Conservation (phyloP, 1,140 invertebrate genomes). For the Campoletis sonorensis region DNA sequence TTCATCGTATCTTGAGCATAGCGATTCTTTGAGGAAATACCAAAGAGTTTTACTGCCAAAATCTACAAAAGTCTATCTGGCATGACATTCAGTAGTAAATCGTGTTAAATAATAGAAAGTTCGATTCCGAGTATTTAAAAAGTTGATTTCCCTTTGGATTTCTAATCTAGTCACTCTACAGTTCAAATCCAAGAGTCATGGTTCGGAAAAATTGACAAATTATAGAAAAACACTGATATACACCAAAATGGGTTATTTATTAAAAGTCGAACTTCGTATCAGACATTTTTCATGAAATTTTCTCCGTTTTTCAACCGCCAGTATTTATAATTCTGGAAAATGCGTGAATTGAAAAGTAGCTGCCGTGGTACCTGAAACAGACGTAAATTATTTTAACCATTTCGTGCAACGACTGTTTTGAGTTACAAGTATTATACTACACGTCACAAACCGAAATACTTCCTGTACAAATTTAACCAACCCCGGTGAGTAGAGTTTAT, state of each 20-base stretch:
- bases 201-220: too few species aligned
- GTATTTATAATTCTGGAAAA: neutral
- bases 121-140: neutral
- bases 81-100: too few species aligned
- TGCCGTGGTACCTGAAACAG: neutral
- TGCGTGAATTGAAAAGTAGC: neutral
- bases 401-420: neutral
- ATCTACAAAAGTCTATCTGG: neutral
- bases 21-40: neutral
- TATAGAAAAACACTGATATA: too few species aligned
- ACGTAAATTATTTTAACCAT: neutral
- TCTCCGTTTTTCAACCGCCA: too few species aligned
- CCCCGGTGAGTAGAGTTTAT: neutral
- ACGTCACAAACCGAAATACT: slow-evolving; percentile 3
- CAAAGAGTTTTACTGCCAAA: neutral
- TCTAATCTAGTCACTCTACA: neutral
- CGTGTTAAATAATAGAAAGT: neutral
- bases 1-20: neutral
- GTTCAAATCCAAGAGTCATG: too few species aligned
- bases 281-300: too few species aligned
- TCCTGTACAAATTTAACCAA: neutral
- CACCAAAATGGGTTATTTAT: too few species aligned
- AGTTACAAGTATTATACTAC: neutral
- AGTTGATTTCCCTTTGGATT: neutral
- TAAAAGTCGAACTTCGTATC: too few species aligned